These are phyloP conservation scores for Phrynocephalus vlangalii DNA, from an alignment of 2,797 vertebrate species.

Conservation along the genomic window DNA sequence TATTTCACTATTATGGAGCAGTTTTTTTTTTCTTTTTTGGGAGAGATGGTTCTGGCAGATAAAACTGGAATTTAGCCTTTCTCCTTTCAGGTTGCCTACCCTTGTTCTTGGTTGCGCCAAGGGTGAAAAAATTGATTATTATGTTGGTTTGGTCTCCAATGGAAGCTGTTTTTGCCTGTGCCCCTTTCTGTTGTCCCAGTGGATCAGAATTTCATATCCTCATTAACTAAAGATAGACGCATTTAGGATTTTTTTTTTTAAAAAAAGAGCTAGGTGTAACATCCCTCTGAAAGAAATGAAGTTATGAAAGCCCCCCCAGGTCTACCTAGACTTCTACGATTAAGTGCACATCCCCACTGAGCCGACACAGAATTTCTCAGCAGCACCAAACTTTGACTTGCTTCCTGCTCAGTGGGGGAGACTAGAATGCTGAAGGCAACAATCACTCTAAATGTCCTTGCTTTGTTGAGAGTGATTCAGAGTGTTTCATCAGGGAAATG, in stretches of 20 bases:
- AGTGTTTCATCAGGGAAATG: not conserved
- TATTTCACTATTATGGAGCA: no score
- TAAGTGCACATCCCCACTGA: not conserved
- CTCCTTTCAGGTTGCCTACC: no score
- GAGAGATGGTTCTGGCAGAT: no score
- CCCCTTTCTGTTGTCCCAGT: no score
- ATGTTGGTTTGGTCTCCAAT: not conserved
- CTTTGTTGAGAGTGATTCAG: conserved; percentile 15
- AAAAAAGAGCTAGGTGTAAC: not conserved
- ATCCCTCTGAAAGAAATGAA: not conserved
- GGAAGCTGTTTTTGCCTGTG: not conserved
- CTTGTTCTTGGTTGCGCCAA: no score
- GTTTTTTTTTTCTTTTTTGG: no score
- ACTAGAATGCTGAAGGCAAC: conserved; percentile 8
- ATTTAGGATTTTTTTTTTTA: no score
- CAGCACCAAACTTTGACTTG: not conserved
- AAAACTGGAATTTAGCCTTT: no score
- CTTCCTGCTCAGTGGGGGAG: conserved; percentile 7
- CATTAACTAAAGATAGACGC: not conserved
- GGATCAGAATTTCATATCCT: not conserved
- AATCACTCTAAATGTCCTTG: not conserved
- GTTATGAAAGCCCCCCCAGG: not conserved
- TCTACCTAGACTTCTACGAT: not conserved
- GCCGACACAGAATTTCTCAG: not conserved
- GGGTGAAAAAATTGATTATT: no score